phyloP scores from a whole-genome alignment of 2,797 vertebrate genomes.

The Potorous gilbertii region DNA sequence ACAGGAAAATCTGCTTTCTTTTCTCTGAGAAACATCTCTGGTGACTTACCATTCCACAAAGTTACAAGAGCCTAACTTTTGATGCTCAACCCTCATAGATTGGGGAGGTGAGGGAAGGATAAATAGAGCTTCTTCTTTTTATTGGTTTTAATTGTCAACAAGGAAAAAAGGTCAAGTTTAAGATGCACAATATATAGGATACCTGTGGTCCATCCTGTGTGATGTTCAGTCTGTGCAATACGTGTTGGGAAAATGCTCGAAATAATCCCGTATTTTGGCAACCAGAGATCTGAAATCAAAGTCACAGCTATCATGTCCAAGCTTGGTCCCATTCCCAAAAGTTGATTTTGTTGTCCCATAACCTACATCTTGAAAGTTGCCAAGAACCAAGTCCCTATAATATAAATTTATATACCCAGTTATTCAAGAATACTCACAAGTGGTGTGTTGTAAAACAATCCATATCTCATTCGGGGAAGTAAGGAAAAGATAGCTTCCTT shows the following conservation, averaged over 20 bases:
- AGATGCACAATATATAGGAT: conserved; percentile 53
- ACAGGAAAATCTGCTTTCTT: not conserved
- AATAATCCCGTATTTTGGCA: conserved; percentile 94
- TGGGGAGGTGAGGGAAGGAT: not conserved
- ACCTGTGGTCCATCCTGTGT: conserved; percentile 91
- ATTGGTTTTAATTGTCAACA: not conserved
- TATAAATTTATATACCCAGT: conserved; percentile 6
- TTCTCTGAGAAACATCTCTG: not conserved
- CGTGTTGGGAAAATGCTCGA: conserved; percentile 95
- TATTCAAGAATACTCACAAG: conserved; percentile 87
- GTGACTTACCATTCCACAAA: not conserved
- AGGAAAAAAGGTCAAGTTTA: not conserved
- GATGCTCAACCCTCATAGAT: conserved; percentile 13
- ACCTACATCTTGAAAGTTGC: not conserved
- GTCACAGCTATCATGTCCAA: conserved; percentile 68
- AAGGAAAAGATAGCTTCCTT: conserved; percentile 94
- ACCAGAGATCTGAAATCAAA: conserved; percentile 92
- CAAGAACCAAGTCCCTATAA: conserved; percentile 12
- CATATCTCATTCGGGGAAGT: conserved; percentile 96
- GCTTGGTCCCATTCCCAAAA: not conserved
- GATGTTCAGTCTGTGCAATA: conserved; percentile 93
- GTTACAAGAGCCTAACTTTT: not conserved
- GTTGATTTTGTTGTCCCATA: not conserved
- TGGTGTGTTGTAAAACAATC: conserved; percentile 98
- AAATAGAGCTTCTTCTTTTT: not conserved